These are phyloP conservation scores for Heliconius congener DNA, from an alignment of 1,140 invertebrate species.

Conservation along the genomic window DNA sequence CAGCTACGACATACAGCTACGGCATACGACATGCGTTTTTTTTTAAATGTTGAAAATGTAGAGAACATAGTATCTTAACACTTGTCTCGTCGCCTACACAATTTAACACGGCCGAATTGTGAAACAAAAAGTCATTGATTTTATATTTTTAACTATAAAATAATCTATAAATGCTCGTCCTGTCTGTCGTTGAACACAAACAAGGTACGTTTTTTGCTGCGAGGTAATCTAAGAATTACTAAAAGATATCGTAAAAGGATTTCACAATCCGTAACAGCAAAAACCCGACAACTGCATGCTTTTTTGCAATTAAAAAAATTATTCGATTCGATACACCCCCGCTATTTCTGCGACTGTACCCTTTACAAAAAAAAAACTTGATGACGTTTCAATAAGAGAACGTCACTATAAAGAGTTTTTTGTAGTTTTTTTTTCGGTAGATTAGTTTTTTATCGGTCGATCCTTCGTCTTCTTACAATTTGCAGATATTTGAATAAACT, in stretches of 20 bases:
- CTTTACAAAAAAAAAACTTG: constrained; percentile 49
- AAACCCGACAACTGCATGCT: constrained; percentile 56
- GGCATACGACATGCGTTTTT: no score
- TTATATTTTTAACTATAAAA: not conserved
- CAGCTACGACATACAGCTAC: no score
- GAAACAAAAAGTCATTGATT: not conserved
- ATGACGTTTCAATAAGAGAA: constrained; percentile 63
- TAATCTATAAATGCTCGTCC: not conserved
- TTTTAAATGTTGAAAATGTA: no score
- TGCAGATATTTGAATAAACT: constrained; percentile 46
- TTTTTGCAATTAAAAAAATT: constrained; percentile 48
- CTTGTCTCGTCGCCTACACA: no score
- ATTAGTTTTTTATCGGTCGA: constrained; percentile 36
- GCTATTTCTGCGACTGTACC: constrained; percentile 43
- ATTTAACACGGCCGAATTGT: no score
- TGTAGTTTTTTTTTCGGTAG: constrained; percentile 42
- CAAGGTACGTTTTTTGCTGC: constrained; percentile 15
- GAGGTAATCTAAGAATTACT: constrained; percentile 44
- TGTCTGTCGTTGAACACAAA: not conserved
- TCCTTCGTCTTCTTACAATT: constrained; percentile 28
- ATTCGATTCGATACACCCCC: constrained; percentile 33
- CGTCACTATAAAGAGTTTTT: constrained; percentile 45
- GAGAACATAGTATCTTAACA: no score
- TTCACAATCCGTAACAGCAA: constrained; percentile 42
- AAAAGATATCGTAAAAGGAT: constrained; percentile 44